phyloP scores from a whole-genome alignment of 2,113 vertebrate genomes.

The Porphyrio hochstetteri region DNA sequence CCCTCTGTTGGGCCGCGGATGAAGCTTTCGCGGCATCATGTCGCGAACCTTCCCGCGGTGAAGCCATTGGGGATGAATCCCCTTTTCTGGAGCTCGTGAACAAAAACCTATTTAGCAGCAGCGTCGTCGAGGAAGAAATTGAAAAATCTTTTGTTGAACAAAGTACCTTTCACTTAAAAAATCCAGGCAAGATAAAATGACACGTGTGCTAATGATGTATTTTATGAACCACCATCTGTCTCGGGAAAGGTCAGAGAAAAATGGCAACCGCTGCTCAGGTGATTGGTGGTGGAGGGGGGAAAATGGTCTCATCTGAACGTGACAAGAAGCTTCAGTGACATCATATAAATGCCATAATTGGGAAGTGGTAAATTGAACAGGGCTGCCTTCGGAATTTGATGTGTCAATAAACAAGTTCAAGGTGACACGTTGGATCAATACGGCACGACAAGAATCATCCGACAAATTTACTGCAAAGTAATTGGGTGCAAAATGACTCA shows the following conservation, averaged over 20 bases:
- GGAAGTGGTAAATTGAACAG: conserved; percentile 93
- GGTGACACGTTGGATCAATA: conserved; percentile 99
- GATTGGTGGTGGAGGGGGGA: conserved; percentile 72
- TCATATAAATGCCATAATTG: conserved; percentile 99
- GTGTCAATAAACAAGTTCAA: conserved; percentile 99
- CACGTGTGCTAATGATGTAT: conserved; percentile 84
- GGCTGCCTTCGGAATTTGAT: conserved; percentile 87
- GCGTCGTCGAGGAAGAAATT: conserved; percentile 36
- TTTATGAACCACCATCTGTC: conserved; percentile 86
- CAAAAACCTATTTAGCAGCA: conserved; percentile 44
- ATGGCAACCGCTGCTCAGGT: conserved; percentile 76
- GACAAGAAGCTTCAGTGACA: conserved; percentile 89
- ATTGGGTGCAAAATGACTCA: conserved; percentile 95
- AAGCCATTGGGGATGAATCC: neutral
- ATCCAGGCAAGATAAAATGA: conserved; percentile 78
- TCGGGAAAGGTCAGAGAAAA: conserved; percentile 86
- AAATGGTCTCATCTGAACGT: conserved; percentile 83
- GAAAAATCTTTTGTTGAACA: conserved; percentile 82
- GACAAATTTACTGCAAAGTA: conserved; percentile 98
- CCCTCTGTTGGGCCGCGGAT: neutral
- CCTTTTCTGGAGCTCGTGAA: neutral
- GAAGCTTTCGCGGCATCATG: neutral
- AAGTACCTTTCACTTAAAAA: conserved; percentile 80
- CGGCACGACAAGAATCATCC: conserved; percentile 95
- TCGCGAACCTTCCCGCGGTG: fast-evolving